Conservation (phyloP, 2,888 invertebrate species). For the Alsophila aescularia region DNA sequence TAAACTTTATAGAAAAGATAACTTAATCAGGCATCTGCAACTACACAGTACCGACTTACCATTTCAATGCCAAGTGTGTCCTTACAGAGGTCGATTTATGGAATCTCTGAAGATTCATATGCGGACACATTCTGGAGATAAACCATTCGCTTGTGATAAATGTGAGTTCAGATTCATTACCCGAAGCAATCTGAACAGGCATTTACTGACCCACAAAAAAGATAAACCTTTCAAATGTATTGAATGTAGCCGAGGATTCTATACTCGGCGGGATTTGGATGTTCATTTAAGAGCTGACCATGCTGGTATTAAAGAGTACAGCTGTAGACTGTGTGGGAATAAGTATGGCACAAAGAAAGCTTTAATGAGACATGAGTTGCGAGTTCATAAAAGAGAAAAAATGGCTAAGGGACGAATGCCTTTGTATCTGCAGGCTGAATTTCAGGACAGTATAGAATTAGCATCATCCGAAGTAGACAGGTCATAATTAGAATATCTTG, state of each 20-base stretch:
- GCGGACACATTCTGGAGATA: constrained; percentile 61
- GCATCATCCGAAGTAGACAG: background rate
- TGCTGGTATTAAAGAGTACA: constrained; percentile 59
- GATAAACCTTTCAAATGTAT: constrained; percentile 59
- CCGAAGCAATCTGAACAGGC: constrained; percentile 65
- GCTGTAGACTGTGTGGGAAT: constrained; percentile 59
- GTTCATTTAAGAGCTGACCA: constrained; percentile 63
- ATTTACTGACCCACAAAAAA: constrained; percentile 61
- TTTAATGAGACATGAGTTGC: constrained; percentile 64
- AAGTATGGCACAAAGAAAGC: constrained; percentile 65
- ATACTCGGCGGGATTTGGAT: constrained; percentile 57
- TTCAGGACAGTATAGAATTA: constrained; percentile 34
- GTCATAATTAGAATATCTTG: background rate
- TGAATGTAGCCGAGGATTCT: constrained; percentile 61
- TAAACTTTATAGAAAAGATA: constrained; percentile 62
- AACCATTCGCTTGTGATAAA: constrained; percentile 62
- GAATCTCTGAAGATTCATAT: constrained; percentile 64
- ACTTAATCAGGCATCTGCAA: constrained; percentile 58
- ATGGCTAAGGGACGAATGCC: constrained; percentile 66
- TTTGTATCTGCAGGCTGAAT: constrained; percentile 62
- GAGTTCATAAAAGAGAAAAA: constrained; percentile 66
- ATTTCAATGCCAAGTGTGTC: constrained; percentile 59
- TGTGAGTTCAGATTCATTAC: constrained; percentile 61
- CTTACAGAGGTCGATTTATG: constrained; percentile 60
- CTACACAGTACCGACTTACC: constrained; percentile 58